A percentile compares a stretch with the other conserved stretches of the same genome.
These are phyloP conservation scores for Clivina fossor DNA, from an alignment of 2,888 invertebrate species.

Conservation along the genomic window DNA sequence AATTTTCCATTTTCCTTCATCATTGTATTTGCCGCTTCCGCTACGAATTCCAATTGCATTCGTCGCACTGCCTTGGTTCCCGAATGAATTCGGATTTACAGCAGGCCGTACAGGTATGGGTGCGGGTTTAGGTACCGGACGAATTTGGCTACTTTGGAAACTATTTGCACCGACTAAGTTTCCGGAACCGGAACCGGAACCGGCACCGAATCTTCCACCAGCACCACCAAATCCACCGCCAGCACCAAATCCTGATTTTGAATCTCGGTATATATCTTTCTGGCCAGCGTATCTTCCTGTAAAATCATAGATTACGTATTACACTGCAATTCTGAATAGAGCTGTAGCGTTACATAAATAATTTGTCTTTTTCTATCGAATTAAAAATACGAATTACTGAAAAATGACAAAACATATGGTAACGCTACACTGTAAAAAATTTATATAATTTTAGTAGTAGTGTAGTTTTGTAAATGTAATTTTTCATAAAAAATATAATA, in stretches of 20 bases:
- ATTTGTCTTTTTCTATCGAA: too few species aligned
- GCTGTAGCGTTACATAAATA: too few species aligned
- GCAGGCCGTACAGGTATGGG: background rate
- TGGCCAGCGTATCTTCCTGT: conserved; percentile 26
- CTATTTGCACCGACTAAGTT: conserved; percentile 26
- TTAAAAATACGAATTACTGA: too few species aligned
- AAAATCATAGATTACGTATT: background rate
- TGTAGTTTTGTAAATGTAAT: too few species aligned
- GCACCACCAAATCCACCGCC: conserved; percentile 7
- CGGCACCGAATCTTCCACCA: conserved; percentile 1
- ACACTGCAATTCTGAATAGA: too few species aligned
- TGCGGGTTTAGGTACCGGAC: conserved; percentile 7
- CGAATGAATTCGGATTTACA: conserved; percentile 1
- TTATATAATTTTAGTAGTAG: too few species aligned
- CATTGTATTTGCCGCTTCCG: conserved; percentile 46
- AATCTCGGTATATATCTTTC: conserved; percentile 6
- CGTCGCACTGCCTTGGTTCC: background rate
- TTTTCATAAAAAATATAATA: too few species aligned
- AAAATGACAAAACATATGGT: too few species aligned
- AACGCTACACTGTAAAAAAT: too few species aligned
- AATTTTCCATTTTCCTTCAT: conserved; percentile 54
- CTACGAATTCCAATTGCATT: conserved; percentile 36
- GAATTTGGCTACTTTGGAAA: conserved; percentile 13
- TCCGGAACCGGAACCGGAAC: conserved; percentile 17
- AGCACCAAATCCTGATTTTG: conserved; percentile 1